Evolutionary conservation across 2,888 invertebrate genomes (phyloP), one percentile per base, ranked within the genome.

Genomic region (Rambutsinella grinnellia): DNA sequence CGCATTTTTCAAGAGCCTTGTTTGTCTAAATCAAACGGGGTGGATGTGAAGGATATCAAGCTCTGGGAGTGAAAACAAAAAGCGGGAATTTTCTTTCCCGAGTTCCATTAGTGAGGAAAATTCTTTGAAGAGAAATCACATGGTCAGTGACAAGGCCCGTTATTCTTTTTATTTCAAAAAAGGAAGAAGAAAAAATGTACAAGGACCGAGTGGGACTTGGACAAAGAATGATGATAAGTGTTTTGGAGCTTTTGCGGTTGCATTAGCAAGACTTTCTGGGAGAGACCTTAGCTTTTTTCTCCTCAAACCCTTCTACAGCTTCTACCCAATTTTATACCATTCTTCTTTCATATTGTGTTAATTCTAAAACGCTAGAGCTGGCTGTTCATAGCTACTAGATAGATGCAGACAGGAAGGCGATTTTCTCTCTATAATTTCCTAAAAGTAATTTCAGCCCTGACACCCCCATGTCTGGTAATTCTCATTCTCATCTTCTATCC

Each of bases 361-460:
- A 36, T 8, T 36, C 36, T 36, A n/a, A n/a, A n/a, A n/a, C n/a
- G n/a, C n/a, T n/a, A n/a, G n/a, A n/a, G n/a, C n/a, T 36, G 36
- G 36, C 13, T 36, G 36, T 13, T 36, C 36, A 36, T 36, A 36
- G 36, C 36, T 13, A 36, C n/a, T 8, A 36, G 36, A 5, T 8
- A 36, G 36, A 36, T 36, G 46, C 46, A 71, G 36, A 57, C 44
- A 56, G 62, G 57, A 75, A 75, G 62, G 56, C 53, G 74, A 56
- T 61, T 36, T 36, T 75, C 67, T 66, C 66, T 75, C 67, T 75
- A 75, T 75, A 75, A 75, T 75, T 75, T 75, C 74, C 67, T 67
- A 67, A 67, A 75, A 75, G 74, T 75, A 75, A 75, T 75, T 75
- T 75, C 67, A 75, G 74, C 67, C 74, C 57, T 75, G 74, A 75